phyloP scores from a whole-genome alignment of 2,888 invertebrate genomes.

The Aspidapion aeneum region DNA sequence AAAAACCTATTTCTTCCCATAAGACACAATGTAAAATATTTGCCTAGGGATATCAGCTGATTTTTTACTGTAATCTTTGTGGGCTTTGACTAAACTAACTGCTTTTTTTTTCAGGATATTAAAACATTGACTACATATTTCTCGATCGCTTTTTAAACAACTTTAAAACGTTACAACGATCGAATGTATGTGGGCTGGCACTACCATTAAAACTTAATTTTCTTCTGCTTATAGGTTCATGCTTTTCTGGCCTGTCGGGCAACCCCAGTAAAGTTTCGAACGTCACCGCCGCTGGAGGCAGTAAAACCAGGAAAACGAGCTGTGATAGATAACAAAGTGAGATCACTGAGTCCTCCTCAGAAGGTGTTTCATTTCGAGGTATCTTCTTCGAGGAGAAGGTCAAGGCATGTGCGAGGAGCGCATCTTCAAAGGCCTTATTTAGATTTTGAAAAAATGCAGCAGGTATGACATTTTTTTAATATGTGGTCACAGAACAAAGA shows the following conservation, averaged over 20 bases:
- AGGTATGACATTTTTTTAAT: conserved; percentile 60
- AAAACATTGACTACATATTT: too few relatives aligned
- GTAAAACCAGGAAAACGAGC: conserved; percentile 64
- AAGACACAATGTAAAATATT: too few relatives aligned
- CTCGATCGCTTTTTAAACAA: too few relatives aligned
- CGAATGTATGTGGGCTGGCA: too few relatives aligned
- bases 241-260: conserved; percentile 63
- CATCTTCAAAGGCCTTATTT: conserved; percentile 83
- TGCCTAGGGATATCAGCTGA: too few relatives aligned
- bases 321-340: conserved; percentile 44
- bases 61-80: too few relatives aligned
- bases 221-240: conserved; percentile 50
- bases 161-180: too few relatives aligned
- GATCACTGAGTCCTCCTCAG: conserved; percentile 50
- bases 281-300: conserved; percentile 87
- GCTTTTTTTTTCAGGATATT: too few relatives aligned
- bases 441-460: conserved; percentile 97
- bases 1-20: too few relatives aligned
- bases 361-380: conserved; percentile 56
- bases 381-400: conserved; percentile 57
- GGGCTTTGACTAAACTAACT: too few relatives aligned
- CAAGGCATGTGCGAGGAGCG: conserved; percentile 58
- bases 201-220: too few relatives aligned
- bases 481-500: too few relatives aligned
- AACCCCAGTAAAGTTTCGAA: conserved; percentile 85